Base-by-base conservation (phyloP, 2,113 vertebrate species). In the Gallinago media region DNA sequence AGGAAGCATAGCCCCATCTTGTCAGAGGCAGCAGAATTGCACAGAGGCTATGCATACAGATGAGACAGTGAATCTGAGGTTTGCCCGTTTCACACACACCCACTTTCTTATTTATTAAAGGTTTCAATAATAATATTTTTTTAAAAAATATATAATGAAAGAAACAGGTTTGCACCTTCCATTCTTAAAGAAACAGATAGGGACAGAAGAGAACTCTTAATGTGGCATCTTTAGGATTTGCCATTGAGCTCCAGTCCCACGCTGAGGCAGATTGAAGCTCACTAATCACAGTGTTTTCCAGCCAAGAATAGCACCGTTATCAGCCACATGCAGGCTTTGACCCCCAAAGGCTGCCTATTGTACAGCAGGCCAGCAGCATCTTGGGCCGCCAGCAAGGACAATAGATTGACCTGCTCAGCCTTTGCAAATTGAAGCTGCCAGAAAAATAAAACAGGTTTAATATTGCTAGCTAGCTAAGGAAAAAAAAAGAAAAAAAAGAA, bases 351-450 rank as follows among this genome's bases (percentile, higher is more conserved):
- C 78, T 94, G 85, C 85, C 89, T 89, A 94, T 96, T 97, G 96
- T 96, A 71, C 25, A 6, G 72, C 74, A 97, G 90, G 92, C 92
- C 93, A 94, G 87, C 88, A 92, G 90, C 44, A 59, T 90, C 96
- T 92, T 88, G 89, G 96, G 93, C 94, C 4, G 61, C 94, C 87
- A 97, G 93, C 89, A 97, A 96, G 89, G 96, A 97, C 95, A 96
- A 97, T 95, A 93, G 93, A 97, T 96, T 96, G 88, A 95, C 95
- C 94, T 88, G 86, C 90, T 89, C 94, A 92, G 92, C 73, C 74
- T 94, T 49, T 87, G 88, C 67, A 97, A 92, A 94, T 81, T 61
- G 93, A 90, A 93, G 47, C 85, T 80, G 75, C 77, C 54, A 67
- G 67, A 8, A 38, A 38, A 42, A 59, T 62, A 16, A 50, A 25